phyloP scores from a whole-genome alignment of 2,113 vertebrate species.

The Odontesthes bonariensis region DNA sequence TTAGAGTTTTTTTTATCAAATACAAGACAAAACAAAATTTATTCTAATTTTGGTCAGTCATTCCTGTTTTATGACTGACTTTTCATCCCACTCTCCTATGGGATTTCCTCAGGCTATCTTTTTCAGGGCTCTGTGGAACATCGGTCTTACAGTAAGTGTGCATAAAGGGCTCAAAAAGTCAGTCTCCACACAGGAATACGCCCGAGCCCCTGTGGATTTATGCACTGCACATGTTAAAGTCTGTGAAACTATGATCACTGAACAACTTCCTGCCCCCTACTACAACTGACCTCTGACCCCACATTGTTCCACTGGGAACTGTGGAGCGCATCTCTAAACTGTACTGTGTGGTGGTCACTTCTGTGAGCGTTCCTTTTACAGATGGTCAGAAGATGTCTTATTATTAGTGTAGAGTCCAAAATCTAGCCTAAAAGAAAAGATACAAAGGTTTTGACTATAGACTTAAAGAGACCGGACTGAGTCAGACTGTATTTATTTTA shows the following conservation, averaged over 20 bases:
- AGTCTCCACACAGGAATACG: not conserved
- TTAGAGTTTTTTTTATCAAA: too few relatives aligned
- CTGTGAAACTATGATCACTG: not conserved
- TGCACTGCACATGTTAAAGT: not conserved
- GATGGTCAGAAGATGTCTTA: too few relatives aligned
- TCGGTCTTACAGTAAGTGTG: slow-evolving; percentile 7
- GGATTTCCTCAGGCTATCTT: not conserved
- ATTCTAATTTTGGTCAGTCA: too few relatives aligned
- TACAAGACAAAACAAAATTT: too few relatives aligned
- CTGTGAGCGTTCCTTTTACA: too few relatives aligned
- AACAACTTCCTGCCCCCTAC: slow-evolving; percentile 30
- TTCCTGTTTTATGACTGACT: not conserved
- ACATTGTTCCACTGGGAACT: not conserved
- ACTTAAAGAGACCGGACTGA: rapidly evolving
- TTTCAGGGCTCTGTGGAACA: not conserved
- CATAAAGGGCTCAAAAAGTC: slow-evolving; percentile 3
- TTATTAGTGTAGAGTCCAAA: not conserved
- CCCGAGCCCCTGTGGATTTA: not conserved
- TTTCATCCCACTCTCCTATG: not conserved
- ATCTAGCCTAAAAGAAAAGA: not conserved
- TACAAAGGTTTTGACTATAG: slow-evolving; percentile 1
- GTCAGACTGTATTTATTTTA: not conserved
- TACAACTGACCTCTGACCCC: slow-evolving; percentile 25
- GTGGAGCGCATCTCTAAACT: not conserved
- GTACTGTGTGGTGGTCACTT: rapidly evolving